phyloP scores from a whole-genome alignment of 2,888 invertebrate species.

The Caenorhabditis plicata region DNA sequence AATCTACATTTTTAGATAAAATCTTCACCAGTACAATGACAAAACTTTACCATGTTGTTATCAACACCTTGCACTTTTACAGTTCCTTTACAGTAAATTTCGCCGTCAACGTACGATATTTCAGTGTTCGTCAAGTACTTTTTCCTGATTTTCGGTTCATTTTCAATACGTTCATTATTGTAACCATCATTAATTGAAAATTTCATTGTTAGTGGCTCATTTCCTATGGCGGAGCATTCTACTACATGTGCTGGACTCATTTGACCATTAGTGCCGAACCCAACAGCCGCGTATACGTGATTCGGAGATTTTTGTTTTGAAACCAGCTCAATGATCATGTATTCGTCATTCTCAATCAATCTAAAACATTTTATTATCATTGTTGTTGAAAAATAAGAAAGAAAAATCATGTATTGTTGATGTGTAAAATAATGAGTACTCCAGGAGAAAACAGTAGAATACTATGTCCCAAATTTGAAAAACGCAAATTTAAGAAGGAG shows the following conservation, averaged over 20 bases:
- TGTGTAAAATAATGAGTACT: no score
- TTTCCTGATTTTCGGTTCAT: constrained; percentile 19
- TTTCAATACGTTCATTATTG: constrained; percentile 22
- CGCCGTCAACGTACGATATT: constrained; percentile 16
- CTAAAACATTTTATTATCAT: constrained; percentile 9
- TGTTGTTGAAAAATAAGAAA: constrained; percentile 17
- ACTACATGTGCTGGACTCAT: constrained; percentile 33
- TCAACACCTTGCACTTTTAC: constrained; percentile 20
- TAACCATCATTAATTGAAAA: constrained; percentile 28
- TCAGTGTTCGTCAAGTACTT: constrained; percentile 10
- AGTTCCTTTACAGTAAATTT: constrained; percentile 32
- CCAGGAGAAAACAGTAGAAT: no score
- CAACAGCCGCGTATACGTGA: constrained; percentile 32
- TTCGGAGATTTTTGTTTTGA: constrained; percentile 9
- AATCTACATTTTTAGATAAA: constrained; percentile 4
- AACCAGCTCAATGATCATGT: constrained; percentile 22
- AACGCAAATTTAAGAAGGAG: no score
- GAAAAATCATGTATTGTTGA: not conserved
- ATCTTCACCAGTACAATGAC: constrained; percentile 3
- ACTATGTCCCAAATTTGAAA: no score
- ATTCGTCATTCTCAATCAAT: no score
- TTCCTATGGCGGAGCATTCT: constrained; percentile 34
- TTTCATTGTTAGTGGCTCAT: constrained; percentile 26
- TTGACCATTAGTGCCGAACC: constrained; percentile 19
- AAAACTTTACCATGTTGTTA: no score